These are phyloP conservation scores for Cliona cf. orientalis DNA, from an alignment of 37 sponge, comb jelly and placozoan species.

Conservation along the genomic window DNA sequence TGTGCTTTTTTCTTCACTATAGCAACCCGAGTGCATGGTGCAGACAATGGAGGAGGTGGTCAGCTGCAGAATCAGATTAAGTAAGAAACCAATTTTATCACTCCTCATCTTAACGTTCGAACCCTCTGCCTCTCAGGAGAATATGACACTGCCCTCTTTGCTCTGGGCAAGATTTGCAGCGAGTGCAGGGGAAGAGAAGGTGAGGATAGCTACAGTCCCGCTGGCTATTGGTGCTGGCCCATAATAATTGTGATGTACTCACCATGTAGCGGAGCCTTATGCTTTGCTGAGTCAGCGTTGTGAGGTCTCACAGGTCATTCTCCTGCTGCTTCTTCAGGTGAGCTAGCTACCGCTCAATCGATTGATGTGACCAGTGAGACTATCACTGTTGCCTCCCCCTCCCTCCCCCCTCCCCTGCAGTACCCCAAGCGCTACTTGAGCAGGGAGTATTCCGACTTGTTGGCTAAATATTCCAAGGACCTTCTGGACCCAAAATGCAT, in stretches of 20 bases:
- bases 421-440: slow-evolving; percentile 20
- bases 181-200: slow-evolving; percentile 52
- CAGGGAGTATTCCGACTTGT: slow-evolving; percentile 17
- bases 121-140: slow-evolving; percentile 33
- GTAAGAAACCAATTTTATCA: slow-evolving; percentile 25
- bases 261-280: slow-evolving; percentile 29
- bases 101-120: not conserved
- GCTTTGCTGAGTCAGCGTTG: not conserved
- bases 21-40: slow-evolving; percentile 50
- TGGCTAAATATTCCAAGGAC: slow-evolving; percentile 17
- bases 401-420: not conserved
- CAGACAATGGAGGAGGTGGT: slow-evolving; percentile 60
- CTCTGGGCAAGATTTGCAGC: slow-evolving; percentile 16
- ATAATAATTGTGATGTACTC: not conserved
- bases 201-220: not conserved
- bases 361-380: too few relatives aligned
- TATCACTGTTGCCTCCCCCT: not conserved
- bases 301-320: slow-evolving; percentile 53
- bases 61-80: slow-evolving; percentile 43
- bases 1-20: not conserved
- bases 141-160: slow-evolving; percentile 43
- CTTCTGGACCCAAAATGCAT: not conserved
- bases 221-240: not conserved
- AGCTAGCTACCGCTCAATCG: not conserved
- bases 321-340: slow-evolving; percentile 63